These are phyloP conservation scores for Phrixothrix hirtus DNA, from an alignment of 2,888 invertebrate species.

Conservation along the genomic window DNA sequence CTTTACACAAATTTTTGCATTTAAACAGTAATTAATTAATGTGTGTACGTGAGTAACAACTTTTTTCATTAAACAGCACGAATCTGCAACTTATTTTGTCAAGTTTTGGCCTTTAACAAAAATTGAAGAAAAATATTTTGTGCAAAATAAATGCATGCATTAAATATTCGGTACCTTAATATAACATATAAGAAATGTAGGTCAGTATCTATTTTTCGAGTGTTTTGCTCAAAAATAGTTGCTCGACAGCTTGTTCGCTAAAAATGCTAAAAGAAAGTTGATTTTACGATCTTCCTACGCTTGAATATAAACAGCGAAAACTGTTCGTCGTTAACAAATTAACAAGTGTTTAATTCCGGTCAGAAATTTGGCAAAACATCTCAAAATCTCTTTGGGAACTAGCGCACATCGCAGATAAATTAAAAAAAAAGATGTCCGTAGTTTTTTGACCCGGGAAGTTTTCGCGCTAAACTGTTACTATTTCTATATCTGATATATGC, in stretches of 20 bases:
- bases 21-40: too few species aligned
- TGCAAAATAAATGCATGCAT: conserved; percentile 2
- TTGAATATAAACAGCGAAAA: conserved; percentile 14
- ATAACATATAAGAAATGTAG: conserved; percentile 11
- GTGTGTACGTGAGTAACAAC: too few species aligned
- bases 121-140: background rate
- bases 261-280: conserved; percentile 25
- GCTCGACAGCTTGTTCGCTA: conserved; percentile 11
- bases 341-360: conserved; percentile 30
- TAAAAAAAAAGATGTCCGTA: conserved; percentile 19
- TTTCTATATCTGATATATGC: conserved; percentile 31
- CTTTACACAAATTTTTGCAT: too few species aligned
- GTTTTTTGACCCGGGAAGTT: conserved; percentile 35
- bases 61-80: too few species aligned
- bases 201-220: conserved; percentile 11
- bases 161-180: conserved; percentile 3
- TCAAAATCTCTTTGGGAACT: conserved; percentile 23
- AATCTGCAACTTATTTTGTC: too few species aligned
- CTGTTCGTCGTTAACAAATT: conserved; percentile 24
- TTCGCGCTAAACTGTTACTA: conserved; percentile 24
- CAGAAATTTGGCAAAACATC: conserved; percentile 28
- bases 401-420: conserved; percentile 23
- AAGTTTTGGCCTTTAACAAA: background rate
- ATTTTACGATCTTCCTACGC: conserved; percentile 28
- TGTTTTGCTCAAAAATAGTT: conserved; percentile 14